A percentile compares a stretch with the other conserved stretches of the same genome.
phyloP scores from a whole-genome alignment of 1,140 invertebrate genomes.

The Plectus sambesii region DNA sequence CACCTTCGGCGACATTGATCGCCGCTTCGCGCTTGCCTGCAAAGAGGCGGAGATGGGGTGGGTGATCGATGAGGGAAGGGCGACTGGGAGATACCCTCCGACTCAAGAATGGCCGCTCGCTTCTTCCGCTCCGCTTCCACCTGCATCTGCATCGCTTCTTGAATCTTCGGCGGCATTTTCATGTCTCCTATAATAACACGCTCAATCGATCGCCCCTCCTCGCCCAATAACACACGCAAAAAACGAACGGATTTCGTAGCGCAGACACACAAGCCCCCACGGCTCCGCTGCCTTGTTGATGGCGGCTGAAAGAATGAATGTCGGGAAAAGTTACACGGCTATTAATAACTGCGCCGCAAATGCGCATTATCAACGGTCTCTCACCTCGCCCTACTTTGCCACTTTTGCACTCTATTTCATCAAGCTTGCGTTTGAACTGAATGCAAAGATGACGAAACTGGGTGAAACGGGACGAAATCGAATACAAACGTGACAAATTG shows the following conservation, averaged over 20 bases:
- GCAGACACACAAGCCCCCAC: conserved; percentile 91
- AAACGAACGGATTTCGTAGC: conserved; percentile 78
- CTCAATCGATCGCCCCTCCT: too few relatives aligned
- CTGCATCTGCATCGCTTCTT: conserved; percentile 99
- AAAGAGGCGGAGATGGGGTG: conserved; percentile 39
- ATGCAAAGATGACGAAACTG: too few relatives aligned
- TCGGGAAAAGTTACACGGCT: conserved; percentile 5
- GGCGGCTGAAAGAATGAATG: conserved; percentile 54
- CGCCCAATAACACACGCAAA: background rate
- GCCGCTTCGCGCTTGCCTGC: conserved; percentile 64
- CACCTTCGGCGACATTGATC: conserved; percentile 94
- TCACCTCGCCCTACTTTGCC: too few relatives aligned
- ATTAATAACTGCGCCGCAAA: too few relatives aligned
- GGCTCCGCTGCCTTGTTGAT: conserved; percentile 95
- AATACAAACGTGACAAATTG: background rate
- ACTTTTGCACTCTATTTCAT: too few relatives aligned
- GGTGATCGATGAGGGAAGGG: background rate
- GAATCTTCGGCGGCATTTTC: conserved; percentile 74
- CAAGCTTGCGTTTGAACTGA: too few relatives aligned
- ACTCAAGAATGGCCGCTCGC: conserved; percentile 87
- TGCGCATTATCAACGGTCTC: too few relatives aligned
- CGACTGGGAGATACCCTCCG: conserved; percentile 60
- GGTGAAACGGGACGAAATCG: too few relatives aligned
- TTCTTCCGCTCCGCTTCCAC: conserved; percentile 95
- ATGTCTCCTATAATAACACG: conserved; percentile 80